These are phyloP conservation scores for Torymus tubicola DNA, from an alignment of 2,888 invertebrate species.

Conservation along the genomic window DNA sequence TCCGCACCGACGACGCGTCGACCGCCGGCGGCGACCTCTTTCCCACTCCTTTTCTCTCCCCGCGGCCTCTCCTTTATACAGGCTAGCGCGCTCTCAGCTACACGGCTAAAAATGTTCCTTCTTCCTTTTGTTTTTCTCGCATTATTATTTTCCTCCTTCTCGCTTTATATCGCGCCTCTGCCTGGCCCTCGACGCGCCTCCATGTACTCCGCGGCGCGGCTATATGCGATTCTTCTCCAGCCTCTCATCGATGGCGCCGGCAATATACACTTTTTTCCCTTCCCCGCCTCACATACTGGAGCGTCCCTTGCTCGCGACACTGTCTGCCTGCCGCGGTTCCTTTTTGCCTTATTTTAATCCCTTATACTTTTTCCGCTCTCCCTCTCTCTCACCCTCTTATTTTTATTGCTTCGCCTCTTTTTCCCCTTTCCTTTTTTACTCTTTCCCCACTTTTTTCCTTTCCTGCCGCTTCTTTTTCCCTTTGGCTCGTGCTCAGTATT, in stretches of 20 bases:
- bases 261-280: slow-evolving; percentile 15
- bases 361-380: slow-evolving; percentile 40
- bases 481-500: not conserved
- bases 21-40: slow-evolving; percentile 2
- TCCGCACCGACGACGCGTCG: not conserved
- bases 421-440: slow-evolving; percentile 22
- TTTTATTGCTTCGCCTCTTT: not conserved
- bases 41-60: slow-evolving; percentile 11
- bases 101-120: slow-evolving; percentile 50
- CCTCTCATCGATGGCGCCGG: slow-evolving; percentile 42
- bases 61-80: slow-evolving; percentile 10
- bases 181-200: not conserved
- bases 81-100: slow-evolving; percentile 41
- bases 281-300: not conserved
- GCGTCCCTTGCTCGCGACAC: slow-evolving; percentile 2
- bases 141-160: slow-evolving; percentile 48
- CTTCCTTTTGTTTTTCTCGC: slow-evolving; percentile 47
- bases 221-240: slow-evolving; percentile 39
- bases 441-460: slow-evolving; percentile 1
- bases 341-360: slow-evolving; percentile 49
- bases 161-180: slow-evolving; percentile 46
- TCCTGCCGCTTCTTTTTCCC: slow-evolving; percentile 29
- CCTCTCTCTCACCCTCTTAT: slow-evolving; percentile 27
- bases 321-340: not conserved
- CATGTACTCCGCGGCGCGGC: slow-evolving; percentile 5